Evolutionary conservation across 2,888 invertebrate species (phyloP), one percentile per base, ranked within the genome.

Genomic region (Criorhina ranunculi): DNA sequence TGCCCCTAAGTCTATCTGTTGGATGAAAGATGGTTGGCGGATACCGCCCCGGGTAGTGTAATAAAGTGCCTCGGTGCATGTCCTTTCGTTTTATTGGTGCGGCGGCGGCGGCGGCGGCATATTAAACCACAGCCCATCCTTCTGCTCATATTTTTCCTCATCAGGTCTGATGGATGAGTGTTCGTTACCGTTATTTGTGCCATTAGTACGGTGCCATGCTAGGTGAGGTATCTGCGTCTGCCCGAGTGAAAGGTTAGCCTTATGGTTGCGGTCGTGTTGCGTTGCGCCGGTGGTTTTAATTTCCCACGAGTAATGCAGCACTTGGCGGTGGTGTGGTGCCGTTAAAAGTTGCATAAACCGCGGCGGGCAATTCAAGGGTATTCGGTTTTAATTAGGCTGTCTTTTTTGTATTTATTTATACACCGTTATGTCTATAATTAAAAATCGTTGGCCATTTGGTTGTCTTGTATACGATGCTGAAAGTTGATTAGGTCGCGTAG

Each of bases 261-360:
- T 66, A 51, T 53, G 66, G 24, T 40, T 40, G 59, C 73, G 17
- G 73, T 37, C 46, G 40, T 49, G 55, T 55, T 67, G 59, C 40
- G 57, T 55, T 57, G 64, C 24, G 75, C 55, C 57, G 81, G 62
- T 57, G 82, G 76, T 77, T 82, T 76, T 76, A 70, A 82, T 82
- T 82, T 82, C 82, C 82, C 82, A 82, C 82, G 77, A 77, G 82
- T 77, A 77, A 82, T 77, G 64, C 70, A 40, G 49, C 66, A 55
- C 6, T 12, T 46, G 35, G 33, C 19, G 29, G 46, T 29, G 29
- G 46, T 29, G 33, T 12, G 59, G 49, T 57, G 44, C 66, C 46
- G 35, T n/a, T 12, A 37, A 19, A 12, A 24, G 37, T 80, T 80
- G 73, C 80, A 75, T 59, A 80, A 80, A 29, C 15, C 49, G n/a